phyloP scores from a whole-genome alignment of 1,140 invertebrate species.

The Zaprionus africanus region DNA sequence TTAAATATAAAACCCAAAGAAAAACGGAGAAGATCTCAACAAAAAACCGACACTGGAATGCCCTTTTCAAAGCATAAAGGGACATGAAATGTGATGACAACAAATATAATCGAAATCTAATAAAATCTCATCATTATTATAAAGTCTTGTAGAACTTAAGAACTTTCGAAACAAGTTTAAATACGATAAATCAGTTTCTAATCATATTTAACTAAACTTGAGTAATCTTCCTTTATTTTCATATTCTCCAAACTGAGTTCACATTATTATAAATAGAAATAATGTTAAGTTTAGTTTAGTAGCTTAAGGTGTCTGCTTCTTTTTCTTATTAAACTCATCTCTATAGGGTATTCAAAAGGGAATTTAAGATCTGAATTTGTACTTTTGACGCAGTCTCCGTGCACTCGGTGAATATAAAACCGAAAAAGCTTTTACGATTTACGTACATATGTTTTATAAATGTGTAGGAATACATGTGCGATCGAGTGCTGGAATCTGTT shows the following conservation, averaged over 20 bases:
- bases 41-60: slow-evolving; percentile 6
- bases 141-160: no score
- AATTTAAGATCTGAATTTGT: slow-evolving; percentile 10
- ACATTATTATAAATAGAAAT: background rate
- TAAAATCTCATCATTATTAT: no score
- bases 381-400: slow-evolving; percentile 34
- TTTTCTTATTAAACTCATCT: background rate
- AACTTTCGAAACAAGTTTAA: background rate
- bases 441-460: slow-evolving; percentile 2
- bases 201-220: background rate
- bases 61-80: background rate
- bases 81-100: background rate
- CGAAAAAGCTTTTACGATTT: slow-evolving; percentile 49
- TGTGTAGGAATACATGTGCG: slow-evolving; percentile 6
- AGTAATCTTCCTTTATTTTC: background rate
- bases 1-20: slow-evolving; percentile 58
- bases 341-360: slow-evolving; percentile 22
- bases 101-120: background rate
- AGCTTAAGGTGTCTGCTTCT: background rate
- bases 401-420: slow-evolving; percentile 28
- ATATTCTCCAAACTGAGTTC: background rate
- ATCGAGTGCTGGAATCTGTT: slow-evolving; percentile 1
- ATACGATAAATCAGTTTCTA: background rate
- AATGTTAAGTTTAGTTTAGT: background rate
- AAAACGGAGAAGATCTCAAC: slow-evolving; percentile 35